Conservation (phyloP, 2,113 vertebrate genomes). For the Cisticola juncidis region DNA sequence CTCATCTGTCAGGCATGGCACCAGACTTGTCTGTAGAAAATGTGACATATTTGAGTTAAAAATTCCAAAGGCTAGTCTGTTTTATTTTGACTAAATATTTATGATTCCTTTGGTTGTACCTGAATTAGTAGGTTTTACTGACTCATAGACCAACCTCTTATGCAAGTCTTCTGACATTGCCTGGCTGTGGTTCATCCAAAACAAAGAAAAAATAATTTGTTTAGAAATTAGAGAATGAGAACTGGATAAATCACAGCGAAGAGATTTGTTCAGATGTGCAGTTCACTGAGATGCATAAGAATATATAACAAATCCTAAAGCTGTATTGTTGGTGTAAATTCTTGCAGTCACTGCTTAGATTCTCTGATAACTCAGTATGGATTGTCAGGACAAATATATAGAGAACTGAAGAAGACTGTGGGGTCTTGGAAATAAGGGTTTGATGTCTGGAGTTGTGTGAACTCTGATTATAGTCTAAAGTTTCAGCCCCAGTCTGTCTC, state of each 20-base stretch:
- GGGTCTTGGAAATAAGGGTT: neutral
- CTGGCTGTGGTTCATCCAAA: neutral
- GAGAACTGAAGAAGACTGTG: neutral
- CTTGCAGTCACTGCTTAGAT: neutral
- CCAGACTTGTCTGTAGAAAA: neutral
- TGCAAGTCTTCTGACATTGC: neutral
- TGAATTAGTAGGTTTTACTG: neutral
- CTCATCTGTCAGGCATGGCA: neutral
- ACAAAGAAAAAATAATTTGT: neutral
- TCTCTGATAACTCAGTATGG: neutral
- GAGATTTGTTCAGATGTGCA: neutral
- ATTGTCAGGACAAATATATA: neutral
- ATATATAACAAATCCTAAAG: neutral
- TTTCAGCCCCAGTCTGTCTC: slow-evolving; percentile 33
- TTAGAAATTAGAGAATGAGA: neutral
- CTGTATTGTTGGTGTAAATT: accelerated
- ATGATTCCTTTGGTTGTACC: neutral
- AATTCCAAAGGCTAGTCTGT: neutral
- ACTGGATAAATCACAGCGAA: neutral
- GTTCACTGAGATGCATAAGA: neutral
- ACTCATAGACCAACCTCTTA: neutral
- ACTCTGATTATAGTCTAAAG: neutral
- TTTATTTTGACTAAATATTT: neutral
- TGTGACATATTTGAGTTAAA: neutral
- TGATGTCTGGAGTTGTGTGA: slow-evolving; percentile 15